Evolutionary conservation across 2,888 invertebrate species (phyloP).

Genomic region (Amblyjoppa fuscipennis): DNA sequence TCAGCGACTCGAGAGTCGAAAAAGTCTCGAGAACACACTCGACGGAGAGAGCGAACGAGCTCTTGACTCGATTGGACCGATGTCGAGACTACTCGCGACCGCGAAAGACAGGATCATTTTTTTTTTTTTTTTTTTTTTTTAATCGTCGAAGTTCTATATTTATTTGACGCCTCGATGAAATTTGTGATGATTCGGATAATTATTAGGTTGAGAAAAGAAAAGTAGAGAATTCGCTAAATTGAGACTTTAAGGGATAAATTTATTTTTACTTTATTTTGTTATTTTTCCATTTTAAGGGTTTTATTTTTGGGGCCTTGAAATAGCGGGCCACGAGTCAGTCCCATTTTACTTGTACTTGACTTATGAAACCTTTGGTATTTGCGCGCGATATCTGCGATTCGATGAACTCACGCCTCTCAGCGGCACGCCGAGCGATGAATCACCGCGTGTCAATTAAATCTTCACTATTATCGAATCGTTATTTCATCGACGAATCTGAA

Average conservation of each 20-base stretch:
- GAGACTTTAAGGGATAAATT: not conserved
- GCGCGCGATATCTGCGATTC: not conserved
- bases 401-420: not conserved
- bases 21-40: not conserved
- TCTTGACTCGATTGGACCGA: slow-evolving; percentile 1
- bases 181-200: not conserved
- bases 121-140: too few species aligned
- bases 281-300: not conserved
- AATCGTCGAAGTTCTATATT: not conserved
- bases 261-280: not conserved
- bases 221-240: not conserved
- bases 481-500: slow-evolving; percentile 18
- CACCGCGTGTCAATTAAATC: not conserved
- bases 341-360: not conserved
- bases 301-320: not conserved
- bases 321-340: not conserved
- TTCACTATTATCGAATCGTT: slow-evolving; percentile 7
- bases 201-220: not conserved
- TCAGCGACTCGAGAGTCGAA: not conserved
- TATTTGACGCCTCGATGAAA: not conserved
- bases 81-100: not conserved
- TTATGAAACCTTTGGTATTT: not conserved
- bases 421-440: slow-evolving; percentile 7
- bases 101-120: not conserved
- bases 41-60: not conserved